phyloP scores from a whole-genome alignment of 2,113 vertebrate genomes.

The Parotia lawesii region DNA sequence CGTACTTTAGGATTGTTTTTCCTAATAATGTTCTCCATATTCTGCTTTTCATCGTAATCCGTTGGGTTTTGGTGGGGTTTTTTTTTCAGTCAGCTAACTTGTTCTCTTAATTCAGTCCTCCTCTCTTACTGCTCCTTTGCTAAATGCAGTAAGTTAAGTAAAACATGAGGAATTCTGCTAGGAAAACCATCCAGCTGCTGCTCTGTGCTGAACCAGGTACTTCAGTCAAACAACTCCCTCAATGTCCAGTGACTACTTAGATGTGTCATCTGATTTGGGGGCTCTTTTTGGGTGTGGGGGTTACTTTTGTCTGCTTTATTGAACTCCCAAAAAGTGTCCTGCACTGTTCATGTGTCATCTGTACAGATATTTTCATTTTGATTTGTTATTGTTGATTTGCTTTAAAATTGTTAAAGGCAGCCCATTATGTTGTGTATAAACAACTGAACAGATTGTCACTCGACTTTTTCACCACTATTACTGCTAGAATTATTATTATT shows the following conservation, averaged over 20 bases:
- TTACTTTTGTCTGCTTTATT: background rate
- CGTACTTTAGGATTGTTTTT: background rate
- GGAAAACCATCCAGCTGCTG: background rate
- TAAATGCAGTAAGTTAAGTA: background rate
- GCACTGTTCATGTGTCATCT: background rate
- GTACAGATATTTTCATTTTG: background rate
- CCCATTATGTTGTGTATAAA: background rate
- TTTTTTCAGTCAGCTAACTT: background rate
- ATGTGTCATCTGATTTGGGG: background rate
- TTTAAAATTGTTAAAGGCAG: background rate
- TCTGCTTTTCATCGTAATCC: background rate
- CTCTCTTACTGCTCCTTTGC: background rate
- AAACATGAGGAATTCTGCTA: background rate
- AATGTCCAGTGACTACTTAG: background rate
- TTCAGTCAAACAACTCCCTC: background rate
- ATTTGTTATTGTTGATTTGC: background rate
- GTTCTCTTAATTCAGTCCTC: background rate
- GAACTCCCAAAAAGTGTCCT: background rate
- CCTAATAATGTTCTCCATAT: background rate
- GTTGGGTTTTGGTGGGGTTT: background rate
- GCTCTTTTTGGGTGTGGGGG: background rate
- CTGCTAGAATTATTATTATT: background rate
- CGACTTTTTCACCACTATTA: background rate
- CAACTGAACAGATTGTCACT: background rate
- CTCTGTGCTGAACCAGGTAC: background rate